Evolutionary conservation across 2,888 invertebrate genomes (phyloP).

Genomic region (Eilema sororculum): DNA sequence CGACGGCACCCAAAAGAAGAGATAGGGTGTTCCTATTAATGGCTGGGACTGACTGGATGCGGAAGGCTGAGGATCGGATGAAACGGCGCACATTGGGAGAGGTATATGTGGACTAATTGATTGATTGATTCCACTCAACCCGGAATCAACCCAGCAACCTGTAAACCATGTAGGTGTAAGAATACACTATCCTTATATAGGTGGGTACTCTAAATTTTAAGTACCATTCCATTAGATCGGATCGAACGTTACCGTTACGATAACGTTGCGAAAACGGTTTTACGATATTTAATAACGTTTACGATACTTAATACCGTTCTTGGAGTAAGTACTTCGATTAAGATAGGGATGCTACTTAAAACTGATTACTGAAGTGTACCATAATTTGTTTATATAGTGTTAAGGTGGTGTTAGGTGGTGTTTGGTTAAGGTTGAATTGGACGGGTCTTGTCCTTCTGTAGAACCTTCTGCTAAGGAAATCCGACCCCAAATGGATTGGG

Average conservation of each 20-base stretch:
- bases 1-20: too few relatives aligned
- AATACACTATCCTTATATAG: slow-evolving; percentile 24
- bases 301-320: slow-evolving; percentile 38
- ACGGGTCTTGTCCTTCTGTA: too few relatives aligned
- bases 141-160: too few relatives aligned
- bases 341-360: slow-evolving; percentile 41
- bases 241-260: slow-evolving; percentile 53
- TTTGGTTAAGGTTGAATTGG: too few relatives aligned
- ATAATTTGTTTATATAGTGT: slow-evolving; percentile 25
- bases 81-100: too few relatives aligned
- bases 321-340: slow-evolving; percentile 50
- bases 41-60: too few relatives aligned
- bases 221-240: slow-evolving; percentile 31
- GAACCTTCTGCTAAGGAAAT: too few relatives aligned
- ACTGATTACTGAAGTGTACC: slow-evolving; percentile 23
- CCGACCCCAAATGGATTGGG: too few relatives aligned
- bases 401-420: background rate
- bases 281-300: slow-evolving; percentile 57
- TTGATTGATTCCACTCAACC: too few relatives aligned
- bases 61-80: too few relatives aligned
- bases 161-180: background rate
- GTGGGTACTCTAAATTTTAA: slow-evolving; percentile 25
- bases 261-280: slow-evolving; percentile 62
- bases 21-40: too few relatives aligned
- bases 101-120: too few relatives aligned